A percentile compares a stretch with the other conserved stretches of the same genome.
phyloP scores from a whole-genome alignment of 2,888 invertebrate species.

The Ophioninae sp. region DNA sequence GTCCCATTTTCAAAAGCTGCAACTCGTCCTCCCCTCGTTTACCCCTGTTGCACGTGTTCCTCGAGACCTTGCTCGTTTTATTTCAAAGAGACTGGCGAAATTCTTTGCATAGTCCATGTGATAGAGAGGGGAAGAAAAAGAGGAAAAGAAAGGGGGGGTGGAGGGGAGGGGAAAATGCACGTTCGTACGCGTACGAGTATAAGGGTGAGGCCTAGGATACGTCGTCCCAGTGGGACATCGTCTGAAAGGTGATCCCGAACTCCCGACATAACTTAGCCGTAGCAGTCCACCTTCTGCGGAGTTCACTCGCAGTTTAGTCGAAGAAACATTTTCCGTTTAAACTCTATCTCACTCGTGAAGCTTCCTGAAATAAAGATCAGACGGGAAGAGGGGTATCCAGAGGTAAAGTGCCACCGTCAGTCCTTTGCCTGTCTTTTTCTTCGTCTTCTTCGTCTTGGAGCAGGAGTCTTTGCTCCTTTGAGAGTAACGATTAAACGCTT shows the following conservation, averaged over 20 bases:
- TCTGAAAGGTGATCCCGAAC: constrained; percentile 23
- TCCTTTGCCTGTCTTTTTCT: constrained; percentile 6
- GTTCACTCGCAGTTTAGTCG: constrained; percentile 36
- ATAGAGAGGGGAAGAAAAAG: background rate
- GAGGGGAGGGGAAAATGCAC: background rate
- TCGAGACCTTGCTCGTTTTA: background rate
- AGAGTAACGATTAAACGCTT: constrained; percentile 21
- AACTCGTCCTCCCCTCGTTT: constrained; percentile 46
- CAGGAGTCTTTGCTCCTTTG: background rate
- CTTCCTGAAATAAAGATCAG: constrained; percentile 53
- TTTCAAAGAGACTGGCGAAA: constrained; percentile 19
- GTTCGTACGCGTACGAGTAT: background rate
- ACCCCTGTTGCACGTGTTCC: background rate
- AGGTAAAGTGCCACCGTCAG: constrained; percentile 12
- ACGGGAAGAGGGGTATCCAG: background rate
- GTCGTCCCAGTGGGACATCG: constrained; percentile 20
- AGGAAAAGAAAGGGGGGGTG: too few relatives aligned
- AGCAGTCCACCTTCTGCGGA: constrained; percentile 12
- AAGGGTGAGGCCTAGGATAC: constrained; percentile 32
- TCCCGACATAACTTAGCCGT: constrained; percentile 12
- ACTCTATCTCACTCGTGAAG: constrained; percentile 31
- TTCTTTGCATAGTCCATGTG: constrained; percentile 18
- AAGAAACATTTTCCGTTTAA: constrained; percentile 63
- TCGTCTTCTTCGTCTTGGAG: too few relatives aligned
- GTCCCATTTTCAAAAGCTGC: constrained; percentile 63